Evolutionary conservation across 2,888 invertebrate genomes (phyloP).

Genomic region (Panorpa germanica): DNA sequence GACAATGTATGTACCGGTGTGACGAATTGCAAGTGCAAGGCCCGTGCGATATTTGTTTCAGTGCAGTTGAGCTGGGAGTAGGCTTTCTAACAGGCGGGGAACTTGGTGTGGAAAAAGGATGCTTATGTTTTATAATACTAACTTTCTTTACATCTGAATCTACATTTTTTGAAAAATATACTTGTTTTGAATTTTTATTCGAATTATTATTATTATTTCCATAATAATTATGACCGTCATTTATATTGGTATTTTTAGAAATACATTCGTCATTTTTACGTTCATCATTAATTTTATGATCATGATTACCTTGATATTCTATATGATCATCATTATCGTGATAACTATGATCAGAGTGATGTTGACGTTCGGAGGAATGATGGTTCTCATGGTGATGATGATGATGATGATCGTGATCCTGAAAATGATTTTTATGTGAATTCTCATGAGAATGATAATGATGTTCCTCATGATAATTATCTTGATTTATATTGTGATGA

Average conservation of each 20-base stretch:
- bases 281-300: slow-evolving; percentile 7
- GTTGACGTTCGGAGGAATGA: slow-evolving; percentile 7
- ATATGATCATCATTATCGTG: slow-evolving; percentile 6
- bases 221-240: slow-evolving; percentile 1
- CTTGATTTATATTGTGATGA: slow-evolving; percentile 5
- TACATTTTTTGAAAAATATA: too few relatives aligned
- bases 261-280: slow-evolving; percentile 6
- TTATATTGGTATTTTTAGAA: slow-evolving; percentile 1
- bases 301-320: slow-evolving; percentile 5
- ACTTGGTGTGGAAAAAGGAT: too few relatives aligned
- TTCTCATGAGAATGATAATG: slow-evolving; percentile 12
- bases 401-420: slow-evolving; percentile 11
- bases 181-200: too few relatives aligned
- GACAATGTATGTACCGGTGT: too few relatives aligned
- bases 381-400: slow-evolving; percentile 10
- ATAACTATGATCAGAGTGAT: slow-evolving; percentile 12
- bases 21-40: too few relatives aligned
- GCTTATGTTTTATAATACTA: too few relatives aligned
- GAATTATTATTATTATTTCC: too few relatives aligned
- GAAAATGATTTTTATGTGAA: slow-evolving; percentile 10
- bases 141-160: too few relatives aligned
- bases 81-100: too few relatives aligned
- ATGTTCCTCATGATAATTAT: slow-evolving; percentile 7
- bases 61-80: too few relatives aligned
- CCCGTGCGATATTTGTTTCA: too few relatives aligned